Evolutionary conservation across 2,113 vertebrate species (phyloP).

Genomic region (Ariopsis seemanni): DNA sequence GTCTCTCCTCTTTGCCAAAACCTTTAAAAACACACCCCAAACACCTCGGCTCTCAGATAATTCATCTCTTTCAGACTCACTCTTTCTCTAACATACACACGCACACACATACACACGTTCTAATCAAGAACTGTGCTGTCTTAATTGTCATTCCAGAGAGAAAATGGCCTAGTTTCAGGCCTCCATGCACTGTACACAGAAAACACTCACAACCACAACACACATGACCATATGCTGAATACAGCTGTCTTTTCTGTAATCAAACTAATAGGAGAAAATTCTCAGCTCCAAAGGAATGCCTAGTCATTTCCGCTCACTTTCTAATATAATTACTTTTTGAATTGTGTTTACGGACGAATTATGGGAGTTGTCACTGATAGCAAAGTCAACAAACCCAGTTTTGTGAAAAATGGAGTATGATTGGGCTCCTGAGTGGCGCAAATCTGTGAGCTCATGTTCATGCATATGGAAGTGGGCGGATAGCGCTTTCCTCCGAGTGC

Average conservation of each 20-base stretch:
- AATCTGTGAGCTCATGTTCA: too few relatives aligned
- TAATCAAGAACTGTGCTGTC: slow-evolving; percentile 70
- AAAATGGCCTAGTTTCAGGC: slow-evolving; percentile 87
- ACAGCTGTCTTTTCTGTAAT: slow-evolving; percentile 30
- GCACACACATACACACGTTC: slow-evolving; percentile 67
- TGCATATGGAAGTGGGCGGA: too few relatives aligned
- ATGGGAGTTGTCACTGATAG: not conserved
- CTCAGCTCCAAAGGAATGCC: not conserved
- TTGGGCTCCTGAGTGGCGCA: too few relatives aligned
- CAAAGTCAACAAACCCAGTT: not conserved
- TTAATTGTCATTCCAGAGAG: slow-evolving; percentile 92
- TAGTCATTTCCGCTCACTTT: not conserved
- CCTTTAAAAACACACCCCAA: slow-evolving; percentile 59
- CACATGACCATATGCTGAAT: slow-evolving; percentile 16
- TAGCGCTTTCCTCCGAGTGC: too few relatives aligned
- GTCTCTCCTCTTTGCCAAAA: slow-evolving; percentile 65
- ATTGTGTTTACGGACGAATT: not conserved
- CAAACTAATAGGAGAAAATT: not conserved
- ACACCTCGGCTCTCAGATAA: slow-evolving; percentile 38
- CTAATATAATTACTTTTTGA: not conserved
- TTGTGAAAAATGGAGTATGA: not conserved
- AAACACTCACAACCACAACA: slow-evolving; percentile 57
- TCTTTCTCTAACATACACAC: slow-evolving; percentile 49
- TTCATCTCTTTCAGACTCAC: slow-evolving; percentile 34
- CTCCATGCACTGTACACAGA: slow-evolving; percentile 65